A percentile compares a stretch with the other conserved stretches of the same genome.
These are phyloP conservation scores for Sepiola atlantica DNA, from an alignment of 2,888 invertebrate genomes.

Conservation along the genomic window DNA sequence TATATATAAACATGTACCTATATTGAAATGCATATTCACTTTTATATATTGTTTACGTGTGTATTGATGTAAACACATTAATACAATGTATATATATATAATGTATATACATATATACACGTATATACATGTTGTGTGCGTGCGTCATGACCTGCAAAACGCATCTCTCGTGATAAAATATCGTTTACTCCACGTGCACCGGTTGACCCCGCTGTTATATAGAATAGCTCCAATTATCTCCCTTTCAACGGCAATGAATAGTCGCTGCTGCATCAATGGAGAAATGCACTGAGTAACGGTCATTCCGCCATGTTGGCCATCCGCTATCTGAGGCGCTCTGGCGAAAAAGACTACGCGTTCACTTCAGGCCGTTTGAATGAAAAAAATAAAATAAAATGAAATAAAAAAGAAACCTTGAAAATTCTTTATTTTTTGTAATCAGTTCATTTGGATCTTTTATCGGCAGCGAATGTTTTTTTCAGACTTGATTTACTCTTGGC, in stretches of 20 bases:
- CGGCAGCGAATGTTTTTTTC: background rate
- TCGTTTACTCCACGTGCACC: background rate
- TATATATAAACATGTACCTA: background rate
- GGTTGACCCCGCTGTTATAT: background rate
- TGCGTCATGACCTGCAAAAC: background rate
- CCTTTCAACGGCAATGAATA: background rate
- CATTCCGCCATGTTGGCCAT: background rate
- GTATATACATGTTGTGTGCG: background rate
- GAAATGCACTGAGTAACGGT: conserved; percentile 7
- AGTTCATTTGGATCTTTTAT: conserved; percentile 21
- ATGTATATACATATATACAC: conserved; percentile 32
- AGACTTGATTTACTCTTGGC: background rate
- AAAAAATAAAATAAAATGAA: background rate
- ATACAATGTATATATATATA: background rate
- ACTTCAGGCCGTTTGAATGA: background rate
- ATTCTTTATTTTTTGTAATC: background rate
- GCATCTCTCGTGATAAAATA: conserved; percentile 8
- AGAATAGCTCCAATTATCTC: conserved; percentile 21
- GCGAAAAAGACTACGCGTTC: background rate
- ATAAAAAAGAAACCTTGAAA: background rate
- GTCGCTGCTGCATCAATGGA: background rate
- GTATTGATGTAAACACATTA: background rate
- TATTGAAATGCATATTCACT: background rate
- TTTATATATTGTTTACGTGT: background rate
- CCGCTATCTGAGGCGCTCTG: background rate